Conservation (phyloP, 1,140 invertebrate genomes). For the Ips typographus region DNA sequence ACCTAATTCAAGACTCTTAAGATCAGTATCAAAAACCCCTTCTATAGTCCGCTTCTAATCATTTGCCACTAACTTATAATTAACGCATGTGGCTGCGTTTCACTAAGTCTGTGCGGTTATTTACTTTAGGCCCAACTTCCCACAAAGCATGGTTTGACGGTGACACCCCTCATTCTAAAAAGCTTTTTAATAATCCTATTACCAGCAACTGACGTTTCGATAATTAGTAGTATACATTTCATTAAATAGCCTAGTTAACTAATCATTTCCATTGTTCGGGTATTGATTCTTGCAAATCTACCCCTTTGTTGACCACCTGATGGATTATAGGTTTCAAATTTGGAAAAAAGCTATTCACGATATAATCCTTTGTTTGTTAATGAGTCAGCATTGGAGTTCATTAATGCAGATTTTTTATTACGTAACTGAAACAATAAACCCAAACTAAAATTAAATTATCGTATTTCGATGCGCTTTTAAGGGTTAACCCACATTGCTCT, state of each 20-base stretch:
- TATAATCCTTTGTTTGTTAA: neutral
- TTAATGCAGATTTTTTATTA: too few species aligned
- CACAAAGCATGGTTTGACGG: conserved; percentile 27
- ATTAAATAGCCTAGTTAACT: conserved; percentile 18
- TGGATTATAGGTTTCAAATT: conserved; percentile 11
- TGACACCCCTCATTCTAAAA: conserved; percentile 30
- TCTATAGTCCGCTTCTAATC: neutral
- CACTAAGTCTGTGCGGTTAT: conserved; percentile 14
- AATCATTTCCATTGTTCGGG: conserved; percentile 26
- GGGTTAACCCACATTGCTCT: conserved; percentile 10
- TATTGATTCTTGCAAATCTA: conserved; percentile 23
- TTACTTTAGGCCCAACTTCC: conserved; percentile 18
- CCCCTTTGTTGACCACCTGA: conserved; percentile 11
- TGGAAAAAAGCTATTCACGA: conserved; percentile 11
- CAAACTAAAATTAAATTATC: neutral
- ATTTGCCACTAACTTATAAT: conserved; percentile 14
- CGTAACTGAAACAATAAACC: too few species aligned
- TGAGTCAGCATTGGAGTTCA: too few species aligned
- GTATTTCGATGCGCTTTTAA: neutral
- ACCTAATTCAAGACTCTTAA: neutral
- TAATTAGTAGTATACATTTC: conserved; percentile 25
- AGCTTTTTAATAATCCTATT: conserved; percentile 27
- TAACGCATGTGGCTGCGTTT: conserved; percentile 19
- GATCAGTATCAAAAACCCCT: neutral
- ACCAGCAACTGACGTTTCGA: conserved; percentile 28